phyloP scores from a whole-genome alignment of 1,140 invertebrate genomes.

The Ephestia elutella region DNA sequence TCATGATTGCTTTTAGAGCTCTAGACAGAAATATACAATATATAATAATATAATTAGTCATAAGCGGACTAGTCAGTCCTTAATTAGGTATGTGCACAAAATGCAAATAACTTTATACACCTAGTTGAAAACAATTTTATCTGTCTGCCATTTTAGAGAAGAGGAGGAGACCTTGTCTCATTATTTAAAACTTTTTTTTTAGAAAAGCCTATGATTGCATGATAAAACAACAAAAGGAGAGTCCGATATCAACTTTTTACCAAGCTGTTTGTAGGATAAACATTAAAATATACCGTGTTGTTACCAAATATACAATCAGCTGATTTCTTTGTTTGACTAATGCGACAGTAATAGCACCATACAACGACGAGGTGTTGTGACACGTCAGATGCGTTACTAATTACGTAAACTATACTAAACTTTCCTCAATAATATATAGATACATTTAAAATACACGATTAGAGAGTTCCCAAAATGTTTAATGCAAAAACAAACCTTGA shows the following conservation, averaged over 20 bases:
- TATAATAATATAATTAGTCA: too few relatives aligned
- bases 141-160: conserved; percentile 46
- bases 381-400: conserved; percentile 66
- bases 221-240: not conserved
- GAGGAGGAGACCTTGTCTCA: conserved; percentile 55
- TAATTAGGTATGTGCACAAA: too few relatives aligned
- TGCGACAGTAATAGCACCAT: conserved; percentile 32
- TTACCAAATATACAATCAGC: conserved; percentile 79
- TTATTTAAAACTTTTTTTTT: conserved; percentile 30
- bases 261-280: not conserved
- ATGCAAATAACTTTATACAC: too few relatives aligned
- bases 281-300: conserved; percentile 31
- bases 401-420: conserved; percentile 20
- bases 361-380: conserved; percentile 55
- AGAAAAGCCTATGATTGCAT: conserved; percentile 8
- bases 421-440: conserved; percentile 21
- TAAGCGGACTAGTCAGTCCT: too few relatives aligned
- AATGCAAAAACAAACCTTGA: conserved; percentile 75
- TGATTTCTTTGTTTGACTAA: conserved; percentile 85
- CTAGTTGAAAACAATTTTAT: too few relatives aligned
- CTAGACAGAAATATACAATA: too few relatives aligned
- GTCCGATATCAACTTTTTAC: not conserved
- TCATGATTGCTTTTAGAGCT: too few relatives aligned
- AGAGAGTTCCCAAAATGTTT: conserved; percentile 49
- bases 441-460: conserved; percentile 22